phyloP scores from a whole-genome alignment of 2,888 invertebrate genomes.

The Cephus nigrinus region DNA sequence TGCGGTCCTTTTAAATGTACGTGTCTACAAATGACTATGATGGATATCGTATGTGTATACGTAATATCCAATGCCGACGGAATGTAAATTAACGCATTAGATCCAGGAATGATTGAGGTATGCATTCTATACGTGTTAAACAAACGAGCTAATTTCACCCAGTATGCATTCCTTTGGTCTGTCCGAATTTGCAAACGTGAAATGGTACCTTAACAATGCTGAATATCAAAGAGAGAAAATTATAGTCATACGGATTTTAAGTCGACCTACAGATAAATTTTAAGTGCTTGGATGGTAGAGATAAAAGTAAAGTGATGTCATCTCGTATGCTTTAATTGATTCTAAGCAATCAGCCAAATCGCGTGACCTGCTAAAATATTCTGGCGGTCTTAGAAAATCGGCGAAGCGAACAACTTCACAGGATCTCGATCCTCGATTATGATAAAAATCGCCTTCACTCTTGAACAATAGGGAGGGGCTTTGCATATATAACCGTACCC shows the following conservation, averaged over 20 bases:
- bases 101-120: not conserved
- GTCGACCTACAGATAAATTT: not conserved
- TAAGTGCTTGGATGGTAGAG: too few species aligned
- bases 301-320: not conserved
- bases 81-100: not conserved
- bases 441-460: slow-evolving; percentile 12
- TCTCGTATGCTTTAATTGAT: not conserved
- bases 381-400: not conserved
- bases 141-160: not conserved
- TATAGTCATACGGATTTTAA: not conserved
- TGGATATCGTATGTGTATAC: not conserved
- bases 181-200: not conserved
- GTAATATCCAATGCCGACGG: not conserved
- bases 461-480: not conserved
- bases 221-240: not conserved
- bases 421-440: slow-evolving; percentile 7
- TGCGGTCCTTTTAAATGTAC: not conserved
- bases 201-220: not conserved
- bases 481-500: not conserved
- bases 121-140: not conserved
- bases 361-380: not conserved
- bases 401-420: not conserved
- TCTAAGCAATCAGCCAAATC: not conserved
- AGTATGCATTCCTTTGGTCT: not conserved
- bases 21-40: not conserved